phyloP scores from a whole-genome alignment of 2,113 vertebrate species.

The Leptosomus discolor region DNA sequence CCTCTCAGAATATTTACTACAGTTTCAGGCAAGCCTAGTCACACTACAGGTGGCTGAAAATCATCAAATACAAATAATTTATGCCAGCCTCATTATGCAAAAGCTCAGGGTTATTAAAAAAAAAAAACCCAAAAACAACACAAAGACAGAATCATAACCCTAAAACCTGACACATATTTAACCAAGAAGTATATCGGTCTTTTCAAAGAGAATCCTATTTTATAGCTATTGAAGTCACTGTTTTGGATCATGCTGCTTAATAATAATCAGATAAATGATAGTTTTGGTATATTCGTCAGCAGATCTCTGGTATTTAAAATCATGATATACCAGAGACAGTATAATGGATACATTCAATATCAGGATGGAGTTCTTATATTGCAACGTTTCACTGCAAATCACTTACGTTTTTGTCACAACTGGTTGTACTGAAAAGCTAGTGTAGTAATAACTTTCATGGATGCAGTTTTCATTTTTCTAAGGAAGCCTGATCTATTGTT shows the following conservation, averaged over 20 bases:
- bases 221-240: not conserved
- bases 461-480: not conserved
- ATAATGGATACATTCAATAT: not conserved
- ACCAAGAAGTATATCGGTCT: not conserved
- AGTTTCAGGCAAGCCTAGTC: not conserved
- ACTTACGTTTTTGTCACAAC: not conserved
- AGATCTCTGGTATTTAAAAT: not conserved
- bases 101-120: not conserved
- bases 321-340: not conserved
- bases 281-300: not conserved
- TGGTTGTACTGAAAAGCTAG: not conserved
- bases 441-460: not conserved
- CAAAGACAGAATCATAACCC: constrained; percentile 1
- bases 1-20: constrained; percentile 27
- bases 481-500: not conserved
- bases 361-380: not conserved
- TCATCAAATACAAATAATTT: not conserved
- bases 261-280: not conserved
- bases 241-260: not conserved
- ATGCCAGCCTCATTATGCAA: not conserved
- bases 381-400: not conserved
- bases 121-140: not conserved
- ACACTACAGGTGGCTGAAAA: not conserved
- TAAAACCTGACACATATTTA: not conserved
- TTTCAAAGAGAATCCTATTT: not conserved